A percentile compares a stretch with the other conserved stretches of the same genome.
Evolutionary conservation across 2,113 vertebrate genomes (phyloP).

Genomic region (Varanus salvator): DNA sequence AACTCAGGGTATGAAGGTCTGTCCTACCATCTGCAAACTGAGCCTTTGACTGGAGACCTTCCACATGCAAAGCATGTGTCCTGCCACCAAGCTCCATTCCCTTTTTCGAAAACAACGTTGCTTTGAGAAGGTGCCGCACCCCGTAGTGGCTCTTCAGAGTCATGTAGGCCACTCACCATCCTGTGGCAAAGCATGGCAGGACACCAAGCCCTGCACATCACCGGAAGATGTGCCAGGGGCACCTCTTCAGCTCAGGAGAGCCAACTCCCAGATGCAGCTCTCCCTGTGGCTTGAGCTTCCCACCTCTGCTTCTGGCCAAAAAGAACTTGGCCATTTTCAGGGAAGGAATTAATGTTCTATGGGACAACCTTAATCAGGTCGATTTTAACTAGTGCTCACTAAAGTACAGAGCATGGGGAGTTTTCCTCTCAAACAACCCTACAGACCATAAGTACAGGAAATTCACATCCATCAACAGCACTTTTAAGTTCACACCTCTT

Average conservation of each 20-base stretch:
- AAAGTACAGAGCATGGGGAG: fast-evolving
- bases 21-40: no score
- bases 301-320: background rate
- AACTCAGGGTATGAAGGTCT: no score
- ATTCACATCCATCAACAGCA: background rate
- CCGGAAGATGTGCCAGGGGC: background rate
- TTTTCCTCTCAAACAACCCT: background rate
- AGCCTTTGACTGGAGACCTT: no score
- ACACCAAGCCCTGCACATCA: background rate
- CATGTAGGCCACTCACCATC: background rate
- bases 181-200: background rate
- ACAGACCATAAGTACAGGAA: background rate
- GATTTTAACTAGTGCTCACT: slow-evolving; percentile 4
- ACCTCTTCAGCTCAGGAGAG: background rate
- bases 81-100: background rate
- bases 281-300: background rate
- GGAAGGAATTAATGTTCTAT: background rate
- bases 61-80: no score
- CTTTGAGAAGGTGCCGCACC: background rate
- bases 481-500: background rate
- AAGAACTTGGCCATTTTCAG: no score
- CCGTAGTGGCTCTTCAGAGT: background rate
- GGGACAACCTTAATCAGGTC: background rate
- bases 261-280: background rate
- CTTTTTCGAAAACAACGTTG: background rate